Evolutionary conservation across 92 coral and sea anemone species (phyloP).

Genomic region (Actinostola sp.): DNA sequence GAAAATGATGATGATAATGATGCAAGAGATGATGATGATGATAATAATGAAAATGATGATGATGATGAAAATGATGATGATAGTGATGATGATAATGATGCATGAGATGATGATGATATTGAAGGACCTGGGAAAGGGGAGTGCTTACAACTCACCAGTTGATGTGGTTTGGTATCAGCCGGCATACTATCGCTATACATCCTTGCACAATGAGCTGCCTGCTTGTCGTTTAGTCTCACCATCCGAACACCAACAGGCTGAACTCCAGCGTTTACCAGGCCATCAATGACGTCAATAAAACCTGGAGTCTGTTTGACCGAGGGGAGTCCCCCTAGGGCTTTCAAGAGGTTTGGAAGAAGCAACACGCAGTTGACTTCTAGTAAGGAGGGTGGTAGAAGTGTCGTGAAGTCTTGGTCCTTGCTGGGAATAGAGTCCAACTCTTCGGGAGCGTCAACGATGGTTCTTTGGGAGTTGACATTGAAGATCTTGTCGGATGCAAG

Average conservation of each 20-base stretch:
- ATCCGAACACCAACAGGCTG: constrained; percentile 82
- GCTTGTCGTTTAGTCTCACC: constrained; percentile 73
- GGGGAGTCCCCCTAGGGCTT: constrained; percentile 36
- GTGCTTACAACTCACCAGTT: constrained; percentile 82
- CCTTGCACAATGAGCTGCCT: constrained; percentile 79
- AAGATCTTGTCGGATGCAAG: constrained; percentile 81
- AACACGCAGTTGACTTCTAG: constrained; percentile 91
- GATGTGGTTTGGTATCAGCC: constrained; percentile 62
- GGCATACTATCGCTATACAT: constrained; percentile 61
- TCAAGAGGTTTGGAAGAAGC: constrained; percentile 64
- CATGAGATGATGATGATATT: too few species aligned
- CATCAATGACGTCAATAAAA: constrained; percentile 86
- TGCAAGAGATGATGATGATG: too few species aligned
- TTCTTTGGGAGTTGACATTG: constrained; percentile 53
- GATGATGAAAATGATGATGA: too few species aligned
- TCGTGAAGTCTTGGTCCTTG: constrained; percentile 33
- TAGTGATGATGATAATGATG: too few species aligned
- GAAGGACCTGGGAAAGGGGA: too few species aligned
- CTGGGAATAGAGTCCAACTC: constrained; percentile 23
- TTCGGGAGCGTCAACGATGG: constrained; percentile 48
- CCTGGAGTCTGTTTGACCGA: constrained; percentile 51
- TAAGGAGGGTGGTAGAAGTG: constrained; percentile 73
- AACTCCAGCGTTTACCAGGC: constrained; percentile 68
- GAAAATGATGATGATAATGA: too few species aligned
- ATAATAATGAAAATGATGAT: too few species aligned